A percentile compares a stretch with the other conserved stretches of the same genome.
These are phyloP conservation scores for Chrosomus eos DNA, from an alignment of 2,797 vertebrate species.

Conservation along the genomic window DNA sequence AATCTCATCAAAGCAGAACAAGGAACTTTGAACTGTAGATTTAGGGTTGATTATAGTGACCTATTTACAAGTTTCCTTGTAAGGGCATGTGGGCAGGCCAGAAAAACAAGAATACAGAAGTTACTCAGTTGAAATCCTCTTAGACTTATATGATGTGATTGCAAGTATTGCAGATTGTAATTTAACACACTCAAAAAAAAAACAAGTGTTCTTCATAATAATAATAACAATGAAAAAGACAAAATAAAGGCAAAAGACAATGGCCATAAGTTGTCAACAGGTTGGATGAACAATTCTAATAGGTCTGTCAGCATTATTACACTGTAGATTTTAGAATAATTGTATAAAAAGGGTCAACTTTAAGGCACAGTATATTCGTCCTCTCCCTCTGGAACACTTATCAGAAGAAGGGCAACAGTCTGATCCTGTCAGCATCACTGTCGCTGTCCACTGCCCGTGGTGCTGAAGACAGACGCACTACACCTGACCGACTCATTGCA, in stretches of 20 bases:
- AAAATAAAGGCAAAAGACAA: not conserved
- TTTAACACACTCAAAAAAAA: not conserved
- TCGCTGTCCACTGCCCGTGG: slow-evolving; percentile 65
- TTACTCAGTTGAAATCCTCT: slow-evolving; percentile 18
- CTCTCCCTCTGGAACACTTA: slow-evolving; percentile 26
- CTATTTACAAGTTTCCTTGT: slow-evolving; percentile 46
- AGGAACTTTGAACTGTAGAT: slow-evolving; percentile 48
- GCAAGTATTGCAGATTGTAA: not conserved
- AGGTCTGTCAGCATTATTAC: not conserved
- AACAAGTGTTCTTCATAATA: not conserved
- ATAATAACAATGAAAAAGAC: not conserved
- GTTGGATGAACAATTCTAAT: slow-evolving; percentile 25
- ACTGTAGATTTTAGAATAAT: not conserved
- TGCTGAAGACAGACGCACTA: slow-evolving; percentile 64
- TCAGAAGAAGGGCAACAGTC: slow-evolving; percentile 32
- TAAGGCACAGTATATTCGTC: not conserved
- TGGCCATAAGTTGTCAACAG: slow-evolving; percentile 32
- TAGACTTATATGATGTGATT: not conserved
- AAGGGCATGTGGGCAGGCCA: slow-evolving; percentile 19
- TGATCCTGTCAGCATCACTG: slow-evolving; percentile 37
- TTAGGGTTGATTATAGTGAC: slow-evolving; percentile 49
- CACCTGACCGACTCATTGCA: slow-evolving; percentile 26
- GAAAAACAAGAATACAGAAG: slow-evolving; percentile 10
- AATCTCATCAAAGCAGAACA: slow-evolving; percentile 50
- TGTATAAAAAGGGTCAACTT: not conserved